A percentile compares a stretch with the other conserved stretches of the same genome.
Conservation (phyloP, 2,113 vertebrate species). For the Ageneiosus marmoratus region DNA sequence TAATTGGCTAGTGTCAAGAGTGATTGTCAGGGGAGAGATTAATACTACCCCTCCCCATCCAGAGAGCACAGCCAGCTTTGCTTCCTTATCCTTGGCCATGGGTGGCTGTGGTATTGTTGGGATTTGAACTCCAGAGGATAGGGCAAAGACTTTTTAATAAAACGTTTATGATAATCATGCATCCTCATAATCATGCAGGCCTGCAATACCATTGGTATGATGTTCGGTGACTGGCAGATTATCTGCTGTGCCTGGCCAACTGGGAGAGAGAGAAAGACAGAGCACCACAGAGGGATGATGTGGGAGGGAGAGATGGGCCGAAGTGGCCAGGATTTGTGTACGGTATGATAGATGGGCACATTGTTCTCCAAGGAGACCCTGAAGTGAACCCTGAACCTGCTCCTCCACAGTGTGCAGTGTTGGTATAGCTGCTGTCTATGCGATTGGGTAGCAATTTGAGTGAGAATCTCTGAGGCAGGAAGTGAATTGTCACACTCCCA, state of each 20-base stretch:
- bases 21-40: neutral
- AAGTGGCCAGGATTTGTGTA: conserved; percentile 33
- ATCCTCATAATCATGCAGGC: neutral
- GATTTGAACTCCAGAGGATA: neutral
- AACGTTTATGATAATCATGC: too few relatives aligned
- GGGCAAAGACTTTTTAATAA: neutral
- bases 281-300: neutral
- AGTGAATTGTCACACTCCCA: conserved; percentile 7
- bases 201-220: neutral
- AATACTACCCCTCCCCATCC: neutral
- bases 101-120: neutral
- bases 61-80: neutral
- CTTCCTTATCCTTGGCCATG: neutral
- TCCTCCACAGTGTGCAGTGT: neutral
- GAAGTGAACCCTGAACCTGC: neutral
- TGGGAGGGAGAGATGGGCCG: neutral
- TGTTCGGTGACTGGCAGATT: neutral
- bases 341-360: conserved; percentile 11
- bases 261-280: neutral
- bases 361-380: neutral
- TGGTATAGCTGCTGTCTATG: conserved; percentile 14
- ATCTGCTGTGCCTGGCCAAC: neutral
- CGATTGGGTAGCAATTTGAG: neutral
- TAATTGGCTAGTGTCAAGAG: neutral
- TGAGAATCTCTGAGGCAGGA: conserved; percentile 33